Conservation (phyloP, 2,888 invertebrate species). For the Pachymerium ferrugineum region DNA sequence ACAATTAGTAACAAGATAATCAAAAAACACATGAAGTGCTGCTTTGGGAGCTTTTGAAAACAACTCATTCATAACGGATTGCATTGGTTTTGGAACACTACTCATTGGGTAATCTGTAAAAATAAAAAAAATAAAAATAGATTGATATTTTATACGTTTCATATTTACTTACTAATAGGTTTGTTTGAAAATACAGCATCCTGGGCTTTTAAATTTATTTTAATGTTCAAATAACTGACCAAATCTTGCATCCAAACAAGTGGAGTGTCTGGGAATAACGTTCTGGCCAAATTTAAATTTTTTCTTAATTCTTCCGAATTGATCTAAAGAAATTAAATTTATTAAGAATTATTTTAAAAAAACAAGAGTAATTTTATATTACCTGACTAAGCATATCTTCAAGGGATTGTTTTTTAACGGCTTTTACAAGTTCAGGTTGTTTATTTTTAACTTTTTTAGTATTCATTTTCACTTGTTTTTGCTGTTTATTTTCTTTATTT, state of each 20-base stretch:
- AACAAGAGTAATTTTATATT: neutral
- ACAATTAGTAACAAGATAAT: slow-evolving; percentile 45
- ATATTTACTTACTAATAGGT: neutral
- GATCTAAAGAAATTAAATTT: neutral
- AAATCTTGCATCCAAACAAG: slow-evolving; percentile 23
- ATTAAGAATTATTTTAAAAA: neutral
- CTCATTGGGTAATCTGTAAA: slow-evolving; percentile 44
- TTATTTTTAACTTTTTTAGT: neutral
- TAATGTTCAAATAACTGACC: slow-evolving; percentile 20
- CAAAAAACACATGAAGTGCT: slow-evolving; percentile 44
- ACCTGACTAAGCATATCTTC: neutral
- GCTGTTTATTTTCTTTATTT: slow-evolving; percentile 32
- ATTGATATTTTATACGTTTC: neutral
- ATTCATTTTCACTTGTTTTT: neutral
- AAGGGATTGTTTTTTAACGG: neutral
- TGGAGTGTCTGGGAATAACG: slow-evolving; percentile 9
- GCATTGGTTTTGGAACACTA: slow-evolving; percentile 41
- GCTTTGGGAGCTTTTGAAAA: slow-evolving; percentile 42
- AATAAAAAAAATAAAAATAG: slow-evolving; percentile 30
- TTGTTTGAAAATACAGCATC: neutral
- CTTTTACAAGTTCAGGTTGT: too few relatives aligned
- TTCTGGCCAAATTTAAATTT: too few relatives aligned
- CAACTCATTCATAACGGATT: slow-evolving; percentile 41
- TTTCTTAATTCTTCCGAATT: neutral
- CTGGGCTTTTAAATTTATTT: neutral